Evolutionary conservation across 2,888 invertebrate genomes (phyloP).

Genomic region (Druceiella hillmani): DNA sequence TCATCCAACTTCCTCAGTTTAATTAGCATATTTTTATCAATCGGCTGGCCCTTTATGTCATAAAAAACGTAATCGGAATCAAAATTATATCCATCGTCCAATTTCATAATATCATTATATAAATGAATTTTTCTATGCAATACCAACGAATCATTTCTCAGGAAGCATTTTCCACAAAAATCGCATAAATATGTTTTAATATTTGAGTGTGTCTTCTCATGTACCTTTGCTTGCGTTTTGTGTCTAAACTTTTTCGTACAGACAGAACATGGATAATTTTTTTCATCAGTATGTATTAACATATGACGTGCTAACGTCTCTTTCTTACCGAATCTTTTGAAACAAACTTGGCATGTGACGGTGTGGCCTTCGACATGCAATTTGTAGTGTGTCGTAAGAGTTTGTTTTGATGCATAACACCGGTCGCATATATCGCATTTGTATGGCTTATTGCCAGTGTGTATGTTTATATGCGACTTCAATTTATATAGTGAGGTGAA

Average conservation of each 20-base stretch:
- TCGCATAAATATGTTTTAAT: conserved; percentile 19
- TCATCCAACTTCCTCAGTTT: too few species aligned
- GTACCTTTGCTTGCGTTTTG: conserved; percentile 31
- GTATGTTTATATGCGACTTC: background rate
- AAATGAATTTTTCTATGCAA: conserved; percentile 17
- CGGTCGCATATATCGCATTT: conserved; percentile 12
- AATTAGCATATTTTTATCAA: too few species aligned
- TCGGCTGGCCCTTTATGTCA: too few species aligned
- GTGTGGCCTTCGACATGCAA: conserved; percentile 12
- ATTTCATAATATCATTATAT: background rate
- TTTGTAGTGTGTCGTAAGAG: conserved; percentile 13
- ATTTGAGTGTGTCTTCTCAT: conserved; percentile 29
- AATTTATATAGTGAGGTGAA: background rate
- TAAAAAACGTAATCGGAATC: background rate
- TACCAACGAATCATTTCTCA: conserved; percentile 18
- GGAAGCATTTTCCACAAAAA: conserved; percentile 18
- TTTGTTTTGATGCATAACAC: conserved; percentile 12
- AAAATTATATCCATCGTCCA: background rate
- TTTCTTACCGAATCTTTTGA: conserved; percentile 17
- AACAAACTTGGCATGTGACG: conserved; percentile 16
- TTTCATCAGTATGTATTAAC: conserved; percentile 33
- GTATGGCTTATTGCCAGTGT: conserved; percentile 4
- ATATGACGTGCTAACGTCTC: conserved; percentile 31
- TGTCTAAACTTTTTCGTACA: conserved; percentile 33
- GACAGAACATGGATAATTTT: conserved; percentile 30